Percentiles rank a stretch among this genome's conserved stretches.
These are phyloP conservation scores for Parotia lawesii DNA, from an alignment of 2,113 vertebrate species.

Conservation along the genomic window DNA sequence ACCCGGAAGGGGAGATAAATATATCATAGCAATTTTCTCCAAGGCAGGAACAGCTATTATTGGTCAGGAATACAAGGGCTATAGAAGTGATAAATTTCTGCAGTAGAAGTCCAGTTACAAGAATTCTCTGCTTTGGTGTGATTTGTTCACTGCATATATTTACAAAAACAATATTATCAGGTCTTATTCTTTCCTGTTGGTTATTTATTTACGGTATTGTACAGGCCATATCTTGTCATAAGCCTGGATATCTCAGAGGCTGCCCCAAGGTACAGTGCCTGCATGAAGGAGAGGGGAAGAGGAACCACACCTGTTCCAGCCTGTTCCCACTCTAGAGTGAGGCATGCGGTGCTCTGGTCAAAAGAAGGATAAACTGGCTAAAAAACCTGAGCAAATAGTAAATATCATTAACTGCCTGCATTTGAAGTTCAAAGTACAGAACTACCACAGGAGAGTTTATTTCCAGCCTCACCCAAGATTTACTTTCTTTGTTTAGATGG, in stretches of 20 bases:
- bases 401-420: not conserved
- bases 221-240: not conserved
- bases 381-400: not conserved
- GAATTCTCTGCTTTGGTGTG: not conserved
- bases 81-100: not conserved
- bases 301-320: not conserved
- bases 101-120: not conserved
- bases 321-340: not conserved
- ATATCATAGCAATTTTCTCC: not conserved
- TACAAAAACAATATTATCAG: not conserved
- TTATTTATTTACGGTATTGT: not conserved
- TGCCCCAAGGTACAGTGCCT: not conserved
- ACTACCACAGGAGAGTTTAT: not conserved
- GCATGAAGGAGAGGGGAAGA: not conserved
- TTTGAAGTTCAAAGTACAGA: not conserved
- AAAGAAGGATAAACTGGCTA: not conserved
- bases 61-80: not conserved
- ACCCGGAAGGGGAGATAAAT: not conserved
- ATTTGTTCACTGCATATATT: not conserved
- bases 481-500: not conserved
- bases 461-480: not conserved
- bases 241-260: not conserved
- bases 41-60: not conserved
- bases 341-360: not conserved
- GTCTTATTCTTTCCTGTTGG: not conserved